Base-by-base conservation (phyloP, 2,888 invertebrate genomes). In the Dasypolia templi region DNA sequence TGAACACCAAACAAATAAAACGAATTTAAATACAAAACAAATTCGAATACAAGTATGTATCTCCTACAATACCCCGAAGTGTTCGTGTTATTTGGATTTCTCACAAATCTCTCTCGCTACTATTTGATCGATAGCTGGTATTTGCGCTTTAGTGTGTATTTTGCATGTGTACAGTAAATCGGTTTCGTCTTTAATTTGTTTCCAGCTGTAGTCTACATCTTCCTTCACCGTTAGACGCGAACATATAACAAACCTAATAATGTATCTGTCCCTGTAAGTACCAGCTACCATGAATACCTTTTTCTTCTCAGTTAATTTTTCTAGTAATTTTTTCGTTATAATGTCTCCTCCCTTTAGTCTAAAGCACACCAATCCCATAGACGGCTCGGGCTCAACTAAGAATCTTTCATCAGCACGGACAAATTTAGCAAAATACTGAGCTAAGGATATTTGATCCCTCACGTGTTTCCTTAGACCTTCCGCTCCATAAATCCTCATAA, bases 331-430 rank as follows among this genome's bases (percentile, higher is more conserved):
- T 87, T 97, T 97, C 0, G 98, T 99, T 9, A 97, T 88, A 55
- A 94, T 95, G 91, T 99, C 97, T 0, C 97, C 97, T 0, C 97
- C 98, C 95, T 97, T 98, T 49, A 99, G 93, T 88, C 99, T 97
- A 92, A 99, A 99, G 90, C 99, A 99, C 11, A 99, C 98, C 35
- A 99, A 95, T 0, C 98, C 99, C 96, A 99, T 96, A 0, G 96
- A 96, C 1, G 97, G 97, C 79, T 98, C 97, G 0, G 97, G 97
- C 67, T 97, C 97, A 11, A 99, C 94, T 90, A 99, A 97, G 91
- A 99, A 99, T 80, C 98, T 96, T 0, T 96, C 93, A 92, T 99
- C 99, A 0, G 94, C 92, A 69, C 93, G 91, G 0, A 99, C 97
- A 44, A 98, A 93, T 0, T 97, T 93, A 81, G 98, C 98, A 90